Conservation (phyloP, 2,797 vertebrate genomes). For the Picus viridis region DNA sequence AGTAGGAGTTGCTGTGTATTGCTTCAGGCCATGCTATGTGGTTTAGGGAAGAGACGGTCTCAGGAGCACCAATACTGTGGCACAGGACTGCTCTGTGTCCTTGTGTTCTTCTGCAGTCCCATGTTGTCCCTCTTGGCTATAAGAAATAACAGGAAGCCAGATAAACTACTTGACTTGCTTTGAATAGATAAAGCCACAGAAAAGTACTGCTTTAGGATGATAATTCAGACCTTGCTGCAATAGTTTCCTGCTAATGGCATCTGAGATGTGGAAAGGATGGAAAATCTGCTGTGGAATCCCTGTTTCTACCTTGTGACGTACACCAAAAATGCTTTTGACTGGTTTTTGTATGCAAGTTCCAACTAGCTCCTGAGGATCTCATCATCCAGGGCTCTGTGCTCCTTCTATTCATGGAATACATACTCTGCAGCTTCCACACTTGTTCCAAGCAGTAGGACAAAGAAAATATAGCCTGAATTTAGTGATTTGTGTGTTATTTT, state of each 20-base stretch:
- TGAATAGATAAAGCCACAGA: neutral
- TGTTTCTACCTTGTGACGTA: neutral
- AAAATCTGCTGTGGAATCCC: neutral
- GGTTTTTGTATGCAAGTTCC: neutral
- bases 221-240: neutral
- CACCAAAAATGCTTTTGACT: neutral
- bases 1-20: conserved; percentile 47
- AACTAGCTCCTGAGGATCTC: neutral
- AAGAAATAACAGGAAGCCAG: neutral
- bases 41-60: neutral
- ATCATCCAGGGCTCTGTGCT: neutral
- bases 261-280: neutral
- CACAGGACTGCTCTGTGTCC: neutral
- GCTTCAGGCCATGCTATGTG: neutral
- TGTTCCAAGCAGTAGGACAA: neutral
- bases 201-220: neutral
- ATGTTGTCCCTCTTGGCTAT: neutral
- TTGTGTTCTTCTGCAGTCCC: neutral
- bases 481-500: neutral
- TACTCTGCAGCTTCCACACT: neutral
- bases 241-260: neutral
- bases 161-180: neutral
- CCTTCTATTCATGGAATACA: neutral
- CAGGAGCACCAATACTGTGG: neutral
- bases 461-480: neutral